Evolutionary conservation across 92 coral and sea anemone species (phyloP).

Genomic region (Actinostola sp.): DNA sequence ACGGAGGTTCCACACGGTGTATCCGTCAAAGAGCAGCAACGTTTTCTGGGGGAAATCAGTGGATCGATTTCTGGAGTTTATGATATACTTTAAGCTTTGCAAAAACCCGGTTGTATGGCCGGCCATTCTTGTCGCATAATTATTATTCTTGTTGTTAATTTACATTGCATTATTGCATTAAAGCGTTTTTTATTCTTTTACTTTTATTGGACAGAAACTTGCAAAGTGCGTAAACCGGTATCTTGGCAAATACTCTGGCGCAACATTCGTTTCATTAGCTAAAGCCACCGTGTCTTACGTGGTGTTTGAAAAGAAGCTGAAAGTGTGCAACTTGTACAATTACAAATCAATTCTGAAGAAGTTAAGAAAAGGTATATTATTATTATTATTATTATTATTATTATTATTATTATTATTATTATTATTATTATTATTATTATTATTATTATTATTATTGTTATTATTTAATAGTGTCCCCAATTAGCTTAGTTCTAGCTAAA

Average conservation of each 20-base stretch:
- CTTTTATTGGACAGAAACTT: constrained; percentile 10
- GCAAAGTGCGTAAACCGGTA: constrained; percentile 20
- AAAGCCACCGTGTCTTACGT: constrained; percentile 38
- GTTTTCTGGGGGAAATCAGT: too few relatives aligned
- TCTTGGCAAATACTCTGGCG: neutral
- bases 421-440: too few relatives aligned
- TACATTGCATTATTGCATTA: neutral
- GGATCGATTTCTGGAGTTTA: too few relatives aligned
- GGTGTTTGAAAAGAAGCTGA: constrained; percentile 20
- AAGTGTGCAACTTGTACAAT: constrained; percentile 10
- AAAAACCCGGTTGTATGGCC: too few relatives aligned
- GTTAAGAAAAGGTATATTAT: constrained; percentile 6
- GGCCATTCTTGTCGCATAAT: neutral
- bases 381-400: neutral
- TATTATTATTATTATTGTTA: too few relatives aligned
- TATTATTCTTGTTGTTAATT: neutral
- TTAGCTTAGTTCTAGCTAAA: too few relatives aligned
- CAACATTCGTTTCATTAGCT: constrained; percentile 12
- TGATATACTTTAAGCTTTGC: too few relatives aligned
- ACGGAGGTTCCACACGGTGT: too few relatives aligned
- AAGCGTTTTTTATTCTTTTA: neutral
- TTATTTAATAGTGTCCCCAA: too few relatives aligned
- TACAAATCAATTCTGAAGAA: neutral
- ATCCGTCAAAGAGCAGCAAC: too few relatives aligned
- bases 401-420: neutral